Evolutionary conservation across 2,797 vertebrate species (phyloP).

Genomic region (Discoglossus pictus): DNA sequence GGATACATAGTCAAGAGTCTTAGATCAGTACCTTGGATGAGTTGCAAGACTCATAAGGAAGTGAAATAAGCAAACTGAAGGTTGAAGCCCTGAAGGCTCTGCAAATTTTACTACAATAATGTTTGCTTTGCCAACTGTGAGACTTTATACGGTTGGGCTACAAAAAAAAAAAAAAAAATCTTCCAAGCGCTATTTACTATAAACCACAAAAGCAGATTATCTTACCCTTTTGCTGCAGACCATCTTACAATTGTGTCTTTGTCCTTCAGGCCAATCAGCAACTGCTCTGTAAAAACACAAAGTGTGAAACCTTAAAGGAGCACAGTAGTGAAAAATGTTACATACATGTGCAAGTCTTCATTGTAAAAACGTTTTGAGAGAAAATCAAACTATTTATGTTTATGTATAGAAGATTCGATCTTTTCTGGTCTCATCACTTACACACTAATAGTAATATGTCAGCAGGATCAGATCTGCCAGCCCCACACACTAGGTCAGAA

Average conservation of each 20-base stretch:
- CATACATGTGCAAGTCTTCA: too few species aligned
- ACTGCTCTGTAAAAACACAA: slow-evolving; percentile 77
- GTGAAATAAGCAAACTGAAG: slow-evolving; percentile 9
- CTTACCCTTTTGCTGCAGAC: slow-evolving; percentile 97
- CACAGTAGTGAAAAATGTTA: too few species aligned
- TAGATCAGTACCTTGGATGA: too few species aligned
- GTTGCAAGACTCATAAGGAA: slow-evolving; percentile 21
- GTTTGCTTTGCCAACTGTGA: slow-evolving; percentile 38
- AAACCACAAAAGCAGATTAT: slow-evolving; percentile 13
- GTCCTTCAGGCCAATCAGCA: slow-evolving; percentile 91
- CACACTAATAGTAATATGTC: too few species aligned
- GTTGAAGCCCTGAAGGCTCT: slow-evolving; percentile 27
- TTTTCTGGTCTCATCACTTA: too few species aligned
- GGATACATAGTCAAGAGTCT: too few species aligned
- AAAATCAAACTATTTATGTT: too few species aligned
- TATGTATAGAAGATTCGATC: too few species aligned
- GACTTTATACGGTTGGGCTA: slow-evolving; percentile 26
- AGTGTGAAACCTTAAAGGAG: background rate
- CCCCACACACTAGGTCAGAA: too few species aligned
- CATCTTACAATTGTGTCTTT: slow-evolving; percentile 95
- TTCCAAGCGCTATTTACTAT: slow-evolving; percentile 19
- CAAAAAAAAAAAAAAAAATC: slow-evolving; percentile 7
- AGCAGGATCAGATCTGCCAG: too few species aligned
- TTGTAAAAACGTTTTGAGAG: too few species aligned
- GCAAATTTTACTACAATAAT: slow-evolving; percentile 41